Conservation (phyloP, 2,888 invertebrate species). For the Hermaeophaga mercurialis region DNA sequence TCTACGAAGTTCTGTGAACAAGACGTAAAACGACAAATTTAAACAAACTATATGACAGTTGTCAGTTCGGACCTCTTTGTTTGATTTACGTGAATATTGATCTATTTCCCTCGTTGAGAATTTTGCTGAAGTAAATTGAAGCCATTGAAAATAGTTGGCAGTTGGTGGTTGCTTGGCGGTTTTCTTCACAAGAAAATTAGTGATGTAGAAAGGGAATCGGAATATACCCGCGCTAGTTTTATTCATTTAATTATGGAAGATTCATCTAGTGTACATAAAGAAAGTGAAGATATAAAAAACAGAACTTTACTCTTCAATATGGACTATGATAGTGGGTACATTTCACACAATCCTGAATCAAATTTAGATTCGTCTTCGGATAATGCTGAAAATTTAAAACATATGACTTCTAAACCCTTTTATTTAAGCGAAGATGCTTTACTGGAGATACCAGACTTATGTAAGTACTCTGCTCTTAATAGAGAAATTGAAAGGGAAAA, state of each 20-base stretch:
- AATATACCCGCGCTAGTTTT: not conserved
- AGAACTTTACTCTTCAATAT: constrained; percentile 35
- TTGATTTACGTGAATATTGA: not conserved
- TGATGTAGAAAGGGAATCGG: not conserved
- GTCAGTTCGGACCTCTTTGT: not conserved
- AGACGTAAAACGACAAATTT: too few relatives aligned
- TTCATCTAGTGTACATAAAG: not conserved
- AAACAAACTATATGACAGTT: too few relatives aligned
- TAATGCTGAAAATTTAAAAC: constrained; percentile 23
- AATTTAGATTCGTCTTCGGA: constrained; percentile 45
- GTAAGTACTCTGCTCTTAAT: constrained; percentile 25
- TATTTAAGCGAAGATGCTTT: constrained; percentile 54
- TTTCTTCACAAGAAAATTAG: not conserved
- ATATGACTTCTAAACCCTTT: constrained; percentile 38
- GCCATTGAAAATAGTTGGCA: too few relatives aligned
- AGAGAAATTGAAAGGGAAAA: constrained; percentile 34
- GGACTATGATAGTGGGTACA: constrained; percentile 56
- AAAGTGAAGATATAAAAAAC: constrained; percentile 12
- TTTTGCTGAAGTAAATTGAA: too few relatives aligned
- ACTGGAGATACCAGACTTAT: constrained; percentile 48
- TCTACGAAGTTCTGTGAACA: too few relatives aligned
- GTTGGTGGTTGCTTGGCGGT: constrained; percentile 1
- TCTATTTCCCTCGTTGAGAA: not conserved
- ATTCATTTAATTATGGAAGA: not conserved
- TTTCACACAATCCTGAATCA: constrained; percentile 53